Evolutionary conservation across 1,140 invertebrate species (phyloP), one percentile per base, ranked within the genome.

Genomic region (Drosophila cardini): DNA sequence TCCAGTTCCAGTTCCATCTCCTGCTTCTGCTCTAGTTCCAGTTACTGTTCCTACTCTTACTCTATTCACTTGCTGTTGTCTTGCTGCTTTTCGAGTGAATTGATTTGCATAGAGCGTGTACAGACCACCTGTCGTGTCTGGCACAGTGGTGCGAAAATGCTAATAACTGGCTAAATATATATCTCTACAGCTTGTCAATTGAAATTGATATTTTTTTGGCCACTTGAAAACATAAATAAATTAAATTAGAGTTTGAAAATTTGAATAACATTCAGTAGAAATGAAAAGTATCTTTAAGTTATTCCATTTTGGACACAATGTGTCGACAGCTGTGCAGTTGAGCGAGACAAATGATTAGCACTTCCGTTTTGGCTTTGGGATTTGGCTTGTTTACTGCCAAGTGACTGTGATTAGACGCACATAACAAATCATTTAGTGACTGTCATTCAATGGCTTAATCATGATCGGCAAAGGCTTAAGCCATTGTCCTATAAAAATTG

Each of bases 351-450:
- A 86, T 86, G 76, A 80, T 52, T 71, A 34, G 68, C 69, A 63
- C 83, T 79, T 86, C 83, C 83, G 83, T 68, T 89, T 67, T 32
- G 84, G 76, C 77, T 86, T 79, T 55, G 53, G 30, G 40, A 43
- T 48, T 46, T 43, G 36, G 58, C 72, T 70, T 80, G 80, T 84
- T 84, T 76, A 73, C 48, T 26, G n/a, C 18, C 16, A 46, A 21
- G 4, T 36, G 30, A 8, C 45, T 34, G 57, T 21, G 36, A 68
- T 53, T 79, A 71, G 72, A 42, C 50, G 76, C 72, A 80, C 77
- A 89, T 75, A 89, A 89, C 84, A 89, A 89, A 89, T 89, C 84
- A 84, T 76, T 89, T 89, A 90, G 84, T 61, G 69, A 26, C 80
- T 77, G 84, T 89, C 84, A 82, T 57, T 89, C 84, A 78, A 76